Conservation (phyloP, 2,797 vertebrate species). For the Epinephelus awoara region DNA sequence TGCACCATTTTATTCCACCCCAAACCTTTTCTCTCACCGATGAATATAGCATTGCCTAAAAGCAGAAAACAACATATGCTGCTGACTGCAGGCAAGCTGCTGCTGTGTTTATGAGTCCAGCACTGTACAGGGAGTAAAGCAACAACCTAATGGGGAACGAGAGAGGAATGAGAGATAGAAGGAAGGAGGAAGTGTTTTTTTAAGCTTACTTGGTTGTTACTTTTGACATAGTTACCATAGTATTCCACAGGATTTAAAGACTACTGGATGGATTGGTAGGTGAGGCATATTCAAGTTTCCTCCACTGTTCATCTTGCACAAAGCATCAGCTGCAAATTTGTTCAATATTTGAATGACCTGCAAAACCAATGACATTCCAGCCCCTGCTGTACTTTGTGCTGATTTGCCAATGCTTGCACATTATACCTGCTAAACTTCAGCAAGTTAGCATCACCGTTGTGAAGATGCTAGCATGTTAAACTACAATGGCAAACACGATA, state of each 20-base stretch:
- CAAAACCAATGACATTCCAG: not conserved
- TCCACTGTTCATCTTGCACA: no score
- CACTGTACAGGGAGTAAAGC: slow-evolving; percentile 10
- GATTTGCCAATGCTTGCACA: no score
- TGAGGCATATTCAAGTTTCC: not conserved
- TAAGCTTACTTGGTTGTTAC: not conserved
- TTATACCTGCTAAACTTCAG: no score
- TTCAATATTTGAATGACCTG: not conserved
- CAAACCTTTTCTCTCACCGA: slow-evolving; percentile 31
- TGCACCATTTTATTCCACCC: slow-evolving; percentile 12
- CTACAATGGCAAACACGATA: no score
- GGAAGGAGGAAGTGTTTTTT: not conserved
- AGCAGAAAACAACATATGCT: slow-evolving; percentile 70
- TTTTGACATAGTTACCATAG: not conserved
- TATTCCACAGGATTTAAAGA: not conserved
- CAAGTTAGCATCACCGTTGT: no score
- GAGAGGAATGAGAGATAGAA: slow-evolving; percentile 13
- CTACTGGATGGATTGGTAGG: not conserved
- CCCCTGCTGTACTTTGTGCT: no score
- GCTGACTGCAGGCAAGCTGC: slow-evolving; percentile 65
- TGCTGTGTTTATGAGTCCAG: slow-evolving; percentile 50
- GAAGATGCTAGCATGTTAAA: no score
- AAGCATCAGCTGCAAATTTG: not conserved
- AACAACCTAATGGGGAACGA: slow-evolving; percentile 17
- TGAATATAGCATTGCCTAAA: slow-evolving; percentile 32